phyloP scores from a whole-genome alignment of 2,113 vertebrate genomes.

The Dendropsophus ebraccatus region DNA sequence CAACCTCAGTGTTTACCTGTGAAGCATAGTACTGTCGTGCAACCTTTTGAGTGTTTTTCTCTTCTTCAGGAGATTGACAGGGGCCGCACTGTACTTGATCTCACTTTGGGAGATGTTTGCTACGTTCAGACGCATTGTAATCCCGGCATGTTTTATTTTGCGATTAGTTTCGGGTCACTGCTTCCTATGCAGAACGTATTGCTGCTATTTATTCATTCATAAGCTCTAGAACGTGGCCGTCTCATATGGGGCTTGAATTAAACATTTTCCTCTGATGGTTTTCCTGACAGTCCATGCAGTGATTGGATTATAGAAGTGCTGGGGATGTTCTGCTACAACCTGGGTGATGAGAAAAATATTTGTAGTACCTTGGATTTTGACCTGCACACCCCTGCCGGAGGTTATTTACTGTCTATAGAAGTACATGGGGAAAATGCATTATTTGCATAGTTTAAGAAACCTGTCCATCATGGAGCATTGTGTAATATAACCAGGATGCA shows the following conservation, averaged over 20 bases:
- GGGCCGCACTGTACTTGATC: neutral
- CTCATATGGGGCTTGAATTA: neutral
- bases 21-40: too few species aligned
- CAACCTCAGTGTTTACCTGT: too few species aligned
- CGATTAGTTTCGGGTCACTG: neutral
- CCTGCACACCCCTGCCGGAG: too few species aligned
- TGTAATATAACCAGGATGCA: neutral
- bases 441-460: neutral
- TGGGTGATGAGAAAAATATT: neutral
- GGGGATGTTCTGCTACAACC: neutral
- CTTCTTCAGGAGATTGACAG: too few species aligned
- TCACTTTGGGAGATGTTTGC: neutral
- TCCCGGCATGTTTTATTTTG: neutral
- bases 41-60: too few species aligned
- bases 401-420: too few species aligned
- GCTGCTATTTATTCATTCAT: neutral
- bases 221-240: neutral
- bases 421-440: neutral
- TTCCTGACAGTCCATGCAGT: neutral
- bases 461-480: neutral
- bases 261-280: neutral
- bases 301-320: too few species aligned
- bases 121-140: neutral
- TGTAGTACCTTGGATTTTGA: neutral
- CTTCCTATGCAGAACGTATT: neutral